Evolutionary conservation across 2,797 vertebrate genomes (phyloP).

Genomic region (Gadopsis marmoratus): DNA sequence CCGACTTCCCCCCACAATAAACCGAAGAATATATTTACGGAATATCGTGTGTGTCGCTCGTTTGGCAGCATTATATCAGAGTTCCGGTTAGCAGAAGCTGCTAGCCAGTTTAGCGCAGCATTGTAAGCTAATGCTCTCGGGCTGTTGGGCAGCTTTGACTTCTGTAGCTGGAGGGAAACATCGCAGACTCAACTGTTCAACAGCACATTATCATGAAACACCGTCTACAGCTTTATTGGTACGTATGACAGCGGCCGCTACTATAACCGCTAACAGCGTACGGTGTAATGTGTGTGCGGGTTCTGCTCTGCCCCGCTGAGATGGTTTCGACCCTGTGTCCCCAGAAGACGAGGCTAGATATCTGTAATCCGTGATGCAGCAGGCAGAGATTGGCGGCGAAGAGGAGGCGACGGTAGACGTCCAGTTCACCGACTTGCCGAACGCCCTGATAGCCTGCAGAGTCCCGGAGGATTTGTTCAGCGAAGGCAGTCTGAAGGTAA

Average conservation of each 20-base stretch:
- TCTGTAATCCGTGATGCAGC: conserved; percentile 70
- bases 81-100: conserved; percentile 41
- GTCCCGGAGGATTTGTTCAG: conserved; percentile 81
- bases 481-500: conserved; percentile 78
- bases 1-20: rapidly evolving
- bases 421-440: conserved; percentile 81
- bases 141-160: not conserved
- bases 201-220: conserved; percentile 18
- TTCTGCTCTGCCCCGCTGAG: not conserved
- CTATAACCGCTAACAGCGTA: not conserved
- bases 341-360: not conserved
- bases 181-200: not conserved
- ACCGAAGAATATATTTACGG: rapidly evolving
- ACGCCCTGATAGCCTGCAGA: conserved; percentile 86
- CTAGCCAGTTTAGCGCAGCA: conserved; percentile 40
- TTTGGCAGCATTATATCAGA: not conserved
- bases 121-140: conserved; percentile 17
- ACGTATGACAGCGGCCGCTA: not conserved
- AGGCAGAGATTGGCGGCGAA: conserved; percentile 54
- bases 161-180: conserved; percentile 8
- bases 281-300: not conserved
- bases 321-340: not conserved
- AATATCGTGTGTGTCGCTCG: not conserved
- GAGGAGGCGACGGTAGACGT: conserved; percentile 81
- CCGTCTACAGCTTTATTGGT: not conserved